Conservation (phyloP, 37 sponge, comb jelly and placozoan genomes). For the Bolinopsis microptera region DNA sequence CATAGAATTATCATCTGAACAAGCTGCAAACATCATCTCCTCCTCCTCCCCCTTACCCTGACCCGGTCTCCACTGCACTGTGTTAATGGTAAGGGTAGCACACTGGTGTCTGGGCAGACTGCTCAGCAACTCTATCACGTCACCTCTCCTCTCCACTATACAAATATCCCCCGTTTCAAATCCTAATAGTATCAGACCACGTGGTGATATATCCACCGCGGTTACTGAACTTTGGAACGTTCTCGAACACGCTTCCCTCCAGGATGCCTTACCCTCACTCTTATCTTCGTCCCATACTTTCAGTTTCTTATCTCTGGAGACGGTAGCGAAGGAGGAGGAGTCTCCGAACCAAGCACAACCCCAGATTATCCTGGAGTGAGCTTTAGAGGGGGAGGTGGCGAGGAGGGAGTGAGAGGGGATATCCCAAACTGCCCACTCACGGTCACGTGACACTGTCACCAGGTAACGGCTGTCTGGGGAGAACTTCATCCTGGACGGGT, state of each 20-base stretch:
- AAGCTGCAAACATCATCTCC: not conserved
- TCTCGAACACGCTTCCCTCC: not conserved
- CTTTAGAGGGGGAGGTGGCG: conserved; percentile 18
- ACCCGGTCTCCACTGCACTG: conserved; percentile 51
- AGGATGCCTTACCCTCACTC: not conserved
- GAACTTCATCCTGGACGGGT: conserved; percentile 45
- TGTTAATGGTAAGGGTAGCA: not conserved
- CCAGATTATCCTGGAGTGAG: conserved; percentile 58
- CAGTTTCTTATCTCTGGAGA: conserved; percentile 46
- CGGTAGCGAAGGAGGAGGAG: not conserved
- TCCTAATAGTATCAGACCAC: not conserved
- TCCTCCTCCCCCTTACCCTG: not conserved
- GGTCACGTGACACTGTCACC: conserved; percentile 59
- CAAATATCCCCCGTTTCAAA: not conserved
- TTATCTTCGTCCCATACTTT: not conserved
- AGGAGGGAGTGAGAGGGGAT: conserved; percentile 5
- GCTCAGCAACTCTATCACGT: not conserved
- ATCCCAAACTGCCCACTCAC: conserved; percentile 61
- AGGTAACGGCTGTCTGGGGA: conserved; percentile 21
- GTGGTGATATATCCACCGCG: not conserved
- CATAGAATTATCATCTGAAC: conserved; percentile 7
- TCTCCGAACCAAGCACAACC: conserved; percentile 51
- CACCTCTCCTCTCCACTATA: not conserved
- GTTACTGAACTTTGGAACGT: not conserved
- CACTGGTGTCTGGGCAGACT: not conserved